These are phyloP conservation scores for Ladona fulva DNA, from an alignment of 1,140 invertebrate genomes.

Conservation along the genomic window DNA sequence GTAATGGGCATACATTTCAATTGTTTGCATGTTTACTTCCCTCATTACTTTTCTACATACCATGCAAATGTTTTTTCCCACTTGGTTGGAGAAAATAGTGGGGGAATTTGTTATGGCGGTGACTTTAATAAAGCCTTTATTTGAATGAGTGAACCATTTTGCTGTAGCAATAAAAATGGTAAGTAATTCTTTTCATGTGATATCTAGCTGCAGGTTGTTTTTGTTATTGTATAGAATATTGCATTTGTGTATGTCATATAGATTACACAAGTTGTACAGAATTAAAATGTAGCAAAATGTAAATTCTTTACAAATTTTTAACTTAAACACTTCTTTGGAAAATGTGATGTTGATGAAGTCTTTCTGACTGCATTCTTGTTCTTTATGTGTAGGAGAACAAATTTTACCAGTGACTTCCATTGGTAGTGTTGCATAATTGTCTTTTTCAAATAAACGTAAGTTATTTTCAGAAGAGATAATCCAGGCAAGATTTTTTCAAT, in stretches of 20 bases:
- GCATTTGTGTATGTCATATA: background rate
- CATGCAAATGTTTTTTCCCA: background rate
- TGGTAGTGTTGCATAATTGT: background rate
- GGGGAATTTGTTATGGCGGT: background rate
- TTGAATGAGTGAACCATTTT: conserved; percentile 1
- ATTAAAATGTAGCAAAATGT: background rate
- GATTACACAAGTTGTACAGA: background rate
- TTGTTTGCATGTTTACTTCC: background rate
- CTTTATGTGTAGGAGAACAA: background rate
- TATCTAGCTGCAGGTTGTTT: conserved; percentile 8
- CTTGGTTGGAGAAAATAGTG: conserved; percentile 2
- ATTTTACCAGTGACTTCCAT: background rate
- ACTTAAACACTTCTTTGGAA: background rate
- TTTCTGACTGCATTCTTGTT: background rate
- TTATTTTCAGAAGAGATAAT: background rate
- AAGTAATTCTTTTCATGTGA: background rate
- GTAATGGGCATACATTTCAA: background rate
- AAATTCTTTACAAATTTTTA: conserved; percentile 2
- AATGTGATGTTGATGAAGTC: background rate
- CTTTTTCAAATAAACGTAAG: background rate
- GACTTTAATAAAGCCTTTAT: background rate
- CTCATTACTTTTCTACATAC: background rate
- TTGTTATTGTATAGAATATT: background rate
- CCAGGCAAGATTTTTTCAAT: background rate
- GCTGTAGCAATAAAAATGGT: conserved; percentile 9